phyloP scores from a whole-genome alignment of 1,140 invertebrate genomes.

The Mylabris phalerata region DNA sequence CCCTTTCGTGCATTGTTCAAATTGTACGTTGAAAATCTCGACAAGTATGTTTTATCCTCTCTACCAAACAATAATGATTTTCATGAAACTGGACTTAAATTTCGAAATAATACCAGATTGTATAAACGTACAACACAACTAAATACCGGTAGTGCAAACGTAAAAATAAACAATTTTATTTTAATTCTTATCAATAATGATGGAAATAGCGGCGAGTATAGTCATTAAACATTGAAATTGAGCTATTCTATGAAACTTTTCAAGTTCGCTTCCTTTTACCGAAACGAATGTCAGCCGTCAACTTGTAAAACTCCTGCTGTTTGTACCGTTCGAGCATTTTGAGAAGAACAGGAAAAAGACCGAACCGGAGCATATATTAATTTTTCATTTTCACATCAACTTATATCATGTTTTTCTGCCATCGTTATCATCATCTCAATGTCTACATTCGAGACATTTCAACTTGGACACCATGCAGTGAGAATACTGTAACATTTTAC shows the following conservation, averaged over 20 bases:
- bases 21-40: slow-evolving; percentile 1
- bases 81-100: too few relatives aligned
- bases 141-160: neutral
- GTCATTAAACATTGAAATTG: slow-evolving; percentile 8
- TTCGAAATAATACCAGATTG: neutral
- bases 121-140: neutral
- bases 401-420: too few relatives aligned
- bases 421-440: too few relatives aligned
- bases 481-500: too few relatives aligned
- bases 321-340: slow-evolving; percentile 8
- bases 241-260: slow-evolving; percentile 7
- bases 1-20: slow-evolving; percentile 12
- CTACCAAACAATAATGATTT: neutral
- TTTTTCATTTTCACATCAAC: slow-evolving; percentile 7
- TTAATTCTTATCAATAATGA: too few relatives aligned
- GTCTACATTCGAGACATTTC: too few relatives aligned
- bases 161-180: too few relatives aligned
- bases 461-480: too few relatives aligned
- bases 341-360: neutral
- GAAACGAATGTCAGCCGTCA: slow-evolving; percentile 14
- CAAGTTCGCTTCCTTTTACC: slow-evolving; percentile 8
- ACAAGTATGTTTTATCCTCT: neutral
- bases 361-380: slow-evolving; percentile 2
- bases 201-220: neutral
- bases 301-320: slow-evolving; percentile 14